Evolutionary conservation across 2,888 invertebrate species (phyloP), one percentile per base, ranked within the genome.

Genomic region (Dromius quadrimaculatus): DNA sequence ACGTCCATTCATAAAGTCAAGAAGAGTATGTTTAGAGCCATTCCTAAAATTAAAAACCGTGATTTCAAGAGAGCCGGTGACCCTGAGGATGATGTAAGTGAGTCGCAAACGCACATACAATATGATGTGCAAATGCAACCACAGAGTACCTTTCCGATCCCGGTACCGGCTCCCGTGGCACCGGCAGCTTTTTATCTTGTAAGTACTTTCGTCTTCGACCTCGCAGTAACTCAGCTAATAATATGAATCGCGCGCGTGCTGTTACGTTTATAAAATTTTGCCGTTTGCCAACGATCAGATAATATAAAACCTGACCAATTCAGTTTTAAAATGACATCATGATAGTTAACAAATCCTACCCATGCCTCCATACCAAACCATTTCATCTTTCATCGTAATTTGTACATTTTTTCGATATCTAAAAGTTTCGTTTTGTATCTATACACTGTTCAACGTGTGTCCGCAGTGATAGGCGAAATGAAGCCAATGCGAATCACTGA

Each of bases 1-100:
- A 22, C 54, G 2, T 22, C 47, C 50, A 41, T 76, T 72, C 76
- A 76, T 71, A 77, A 79, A 76, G 73, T 76, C 77, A 81, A 80
- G 81, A 81, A 81, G 78, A 75, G 77, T 73, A 75, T 80, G 74
- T 77, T 78, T 76, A 81, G 80, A 80, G 78, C 80, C 71, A 77
- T 79, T 71, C 78, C 79, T 75, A 81, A 81, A 79, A 73, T 79
- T 74, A 77, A 78, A 76, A 75, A 32, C 34, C 68, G 68, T 43
- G 57, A 68, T 41, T 17, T 23, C 15, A 59, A 68, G 57, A 36
- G 57, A 28, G 23, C 9, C 13, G 43, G 59, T 22, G 57, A 23
- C 8, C 23, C 28, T 43, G 59, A 59, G 17, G 57, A 41, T 23
- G 65, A 65, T 32, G 43, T 68, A 41, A 62, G 20, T 59, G 59